Percentiles rank a stretch among this genome's conserved stretches.
Evolutionary conservation across 1,140 invertebrate genomes (phyloP).

Genomic region (Lepidurus packardi): DNA sequence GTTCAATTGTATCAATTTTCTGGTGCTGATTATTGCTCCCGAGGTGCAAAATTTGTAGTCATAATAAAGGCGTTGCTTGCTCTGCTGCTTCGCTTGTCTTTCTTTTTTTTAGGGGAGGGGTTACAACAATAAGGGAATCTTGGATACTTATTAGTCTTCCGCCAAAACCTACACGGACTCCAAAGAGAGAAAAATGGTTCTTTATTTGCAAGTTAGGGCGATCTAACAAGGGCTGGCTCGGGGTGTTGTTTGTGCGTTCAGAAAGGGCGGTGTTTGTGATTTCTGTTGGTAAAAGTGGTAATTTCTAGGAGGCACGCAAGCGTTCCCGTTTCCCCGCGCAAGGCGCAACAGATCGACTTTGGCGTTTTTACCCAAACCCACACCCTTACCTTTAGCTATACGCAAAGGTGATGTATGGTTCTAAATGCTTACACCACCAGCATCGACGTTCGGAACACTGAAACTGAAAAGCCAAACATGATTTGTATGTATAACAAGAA

Average conservation of each 20-base stretch:
- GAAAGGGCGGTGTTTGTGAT: slow-evolving; percentile 21
- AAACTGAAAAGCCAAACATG: neutral
- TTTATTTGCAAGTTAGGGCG: neutral
- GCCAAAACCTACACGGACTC: neutral
- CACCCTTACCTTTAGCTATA: slow-evolving; percentile 17
- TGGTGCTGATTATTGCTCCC: neutral
- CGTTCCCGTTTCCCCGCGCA: neutral
- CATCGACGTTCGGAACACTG: no score
- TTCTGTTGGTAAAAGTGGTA: neutral
- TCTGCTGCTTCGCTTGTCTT: neutral
- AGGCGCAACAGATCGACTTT: neutral
- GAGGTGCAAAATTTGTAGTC: slow-evolving; percentile 19
- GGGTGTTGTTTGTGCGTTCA: neutral
- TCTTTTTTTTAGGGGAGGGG: neutral
- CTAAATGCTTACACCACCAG: neutral
- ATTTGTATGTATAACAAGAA: slow-evolving; percentile 11
- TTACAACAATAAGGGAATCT: no score
- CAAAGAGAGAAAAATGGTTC: neutral
- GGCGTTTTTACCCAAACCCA: neutral
- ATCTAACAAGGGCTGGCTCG: neutral
- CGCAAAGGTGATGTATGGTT: slow-evolving; percentile 10
- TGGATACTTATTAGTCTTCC: neutral
- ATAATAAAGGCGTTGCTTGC: neutral
- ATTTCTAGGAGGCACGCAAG: slow-evolving; percentile 11
- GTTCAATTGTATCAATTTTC: slow-evolving; percentile 15